These are phyloP conservation scores for Lamprologus sp. DNA, from an alignment of 2,113 vertebrate species.

Conservation along the genomic window DNA sequence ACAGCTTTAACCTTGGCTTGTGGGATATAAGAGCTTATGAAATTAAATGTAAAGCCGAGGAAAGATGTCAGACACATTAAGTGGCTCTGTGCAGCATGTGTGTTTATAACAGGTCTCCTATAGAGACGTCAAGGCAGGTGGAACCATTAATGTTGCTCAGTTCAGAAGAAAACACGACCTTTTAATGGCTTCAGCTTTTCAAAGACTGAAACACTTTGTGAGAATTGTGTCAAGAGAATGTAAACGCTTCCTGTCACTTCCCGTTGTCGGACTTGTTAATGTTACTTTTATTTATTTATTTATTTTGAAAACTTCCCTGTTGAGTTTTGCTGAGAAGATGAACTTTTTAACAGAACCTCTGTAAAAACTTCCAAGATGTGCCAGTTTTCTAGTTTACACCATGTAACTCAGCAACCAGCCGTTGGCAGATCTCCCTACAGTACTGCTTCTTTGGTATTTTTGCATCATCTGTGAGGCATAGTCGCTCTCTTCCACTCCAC, in stretches of 20 bases:
- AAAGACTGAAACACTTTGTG: not conserved
- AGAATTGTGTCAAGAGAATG: not conserved
- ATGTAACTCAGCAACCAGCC: not conserved
- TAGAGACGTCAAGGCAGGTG: not conserved
- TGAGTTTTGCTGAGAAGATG: not conserved
- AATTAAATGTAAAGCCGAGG: not conserved
- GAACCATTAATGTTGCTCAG: not conserved
- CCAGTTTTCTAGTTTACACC: not conserved
- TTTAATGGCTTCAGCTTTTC: not conserved
- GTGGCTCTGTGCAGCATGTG: not conserved
- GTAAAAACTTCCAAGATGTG: not conserved
- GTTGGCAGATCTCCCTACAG: not conserved
- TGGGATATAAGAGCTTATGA: not conserved
- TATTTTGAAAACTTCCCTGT: not conserved
- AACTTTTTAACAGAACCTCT: not conserved
- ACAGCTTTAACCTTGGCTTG: not conserved
- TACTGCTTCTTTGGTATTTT: not conserved
- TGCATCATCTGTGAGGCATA: not conserved
- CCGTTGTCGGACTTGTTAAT: not conserved
- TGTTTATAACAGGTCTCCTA: not conserved
- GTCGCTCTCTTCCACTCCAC: not conserved
- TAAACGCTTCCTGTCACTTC: not conserved
- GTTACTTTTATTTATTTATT: not conserved
- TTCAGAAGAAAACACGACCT: not conserved
- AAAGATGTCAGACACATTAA: not conserved